Conservation (phyloP, 2,113 vertebrate species). For the Amphiprion ocellaris region DNA sequence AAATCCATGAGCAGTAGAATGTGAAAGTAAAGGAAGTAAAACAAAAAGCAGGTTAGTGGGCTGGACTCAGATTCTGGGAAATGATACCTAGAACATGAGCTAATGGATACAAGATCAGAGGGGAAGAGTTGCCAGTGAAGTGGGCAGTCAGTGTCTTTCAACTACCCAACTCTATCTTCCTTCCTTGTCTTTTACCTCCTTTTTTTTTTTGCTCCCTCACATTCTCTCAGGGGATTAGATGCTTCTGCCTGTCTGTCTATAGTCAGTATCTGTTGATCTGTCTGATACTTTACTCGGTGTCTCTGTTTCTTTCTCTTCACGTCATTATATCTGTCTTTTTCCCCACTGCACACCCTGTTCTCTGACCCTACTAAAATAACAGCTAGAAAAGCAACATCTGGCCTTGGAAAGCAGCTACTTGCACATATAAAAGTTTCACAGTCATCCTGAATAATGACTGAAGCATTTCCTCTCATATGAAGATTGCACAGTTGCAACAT, state of each 20-base stretch:
- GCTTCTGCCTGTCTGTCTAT: slow-evolving; percentile 30
- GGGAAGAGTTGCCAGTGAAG: slow-evolving; percentile 56
- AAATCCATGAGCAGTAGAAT: slow-evolving; percentile 49
- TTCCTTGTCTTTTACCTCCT: not conserved
- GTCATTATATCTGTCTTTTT: not conserved
- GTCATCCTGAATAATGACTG: slow-evolving; percentile 39
- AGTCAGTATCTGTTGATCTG: slow-evolving; percentile 23
- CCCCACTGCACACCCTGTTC: not conserved
- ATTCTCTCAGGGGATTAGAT: slow-evolving; percentile 33
- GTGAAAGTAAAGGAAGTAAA: slow-evolving; percentile 52
- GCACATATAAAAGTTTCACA: slow-evolving; percentile 22
- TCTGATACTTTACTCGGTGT: slow-evolving; percentile 18
- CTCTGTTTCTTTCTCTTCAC: slow-evolving; percentile 17
- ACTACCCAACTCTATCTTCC: slow-evolving; percentile 23
- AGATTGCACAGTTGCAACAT: slow-evolving; percentile 3
- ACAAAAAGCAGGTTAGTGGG: slow-evolving; percentile 57
- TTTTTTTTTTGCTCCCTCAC: slow-evolving; percentile 21
- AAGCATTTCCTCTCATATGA: slow-evolving; percentile 9
- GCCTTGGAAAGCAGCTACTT: slow-evolving; percentile 50
- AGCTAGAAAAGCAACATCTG: slow-evolving; percentile 55
- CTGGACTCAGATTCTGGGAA: slow-evolving; percentile 38
- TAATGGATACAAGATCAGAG: slow-evolving; percentile 54
- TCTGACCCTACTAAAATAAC: slow-evolving; percentile 20
- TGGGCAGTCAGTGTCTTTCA: slow-evolving; percentile 22
- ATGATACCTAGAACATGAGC: slow-evolving; percentile 46